Conservation (phyloP, 2,888 invertebrate species). For the Liopterus haemorrhoidalis region DNA sequence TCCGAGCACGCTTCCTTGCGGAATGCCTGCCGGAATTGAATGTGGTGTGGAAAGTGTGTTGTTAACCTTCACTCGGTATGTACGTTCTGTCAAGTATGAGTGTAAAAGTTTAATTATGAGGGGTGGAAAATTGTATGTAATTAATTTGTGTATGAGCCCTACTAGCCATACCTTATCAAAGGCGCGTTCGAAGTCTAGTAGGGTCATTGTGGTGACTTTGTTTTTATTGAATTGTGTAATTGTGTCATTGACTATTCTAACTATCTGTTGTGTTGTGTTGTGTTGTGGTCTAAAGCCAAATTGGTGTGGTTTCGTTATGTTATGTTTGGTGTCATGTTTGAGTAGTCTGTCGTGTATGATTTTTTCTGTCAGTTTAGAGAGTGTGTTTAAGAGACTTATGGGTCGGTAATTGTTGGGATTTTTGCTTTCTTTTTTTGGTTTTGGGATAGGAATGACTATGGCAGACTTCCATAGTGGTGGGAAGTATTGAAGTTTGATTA, state of each 20-base stretch:
- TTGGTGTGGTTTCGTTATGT: too few species aligned
- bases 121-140: too few species aligned
- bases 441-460: conserved; percentile 19
- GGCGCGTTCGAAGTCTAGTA: conserved; percentile 36
- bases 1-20: too few species aligned
- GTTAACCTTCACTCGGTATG: background rate
- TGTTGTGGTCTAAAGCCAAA: conserved; percentile 34
- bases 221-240: conserved; percentile 30
- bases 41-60: background rate
- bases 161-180: too few species aligned
- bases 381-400: conserved; percentile 20
- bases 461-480: conserved; percentile 25
- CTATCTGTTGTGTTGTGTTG: conserved; percentile 31
- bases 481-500: conserved; percentile 21
- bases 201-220: conserved; percentile 28
- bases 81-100: too few species aligned
- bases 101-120: background rate
- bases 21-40: too few species aligned
- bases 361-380: too few species aligned
- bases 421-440: conserved; percentile 21
- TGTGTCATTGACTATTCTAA: conserved; percentile 29
- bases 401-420: conserved; percentile 23
- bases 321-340: conserved; percentile 22
- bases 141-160: too few species aligned
- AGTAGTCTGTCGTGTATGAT: too few species aligned